These are phyloP conservation scores for Gadopsis bispinosus DNA, from an alignment of 2,797 vertebrate genomes.

Conservation along the genomic window DNA sequence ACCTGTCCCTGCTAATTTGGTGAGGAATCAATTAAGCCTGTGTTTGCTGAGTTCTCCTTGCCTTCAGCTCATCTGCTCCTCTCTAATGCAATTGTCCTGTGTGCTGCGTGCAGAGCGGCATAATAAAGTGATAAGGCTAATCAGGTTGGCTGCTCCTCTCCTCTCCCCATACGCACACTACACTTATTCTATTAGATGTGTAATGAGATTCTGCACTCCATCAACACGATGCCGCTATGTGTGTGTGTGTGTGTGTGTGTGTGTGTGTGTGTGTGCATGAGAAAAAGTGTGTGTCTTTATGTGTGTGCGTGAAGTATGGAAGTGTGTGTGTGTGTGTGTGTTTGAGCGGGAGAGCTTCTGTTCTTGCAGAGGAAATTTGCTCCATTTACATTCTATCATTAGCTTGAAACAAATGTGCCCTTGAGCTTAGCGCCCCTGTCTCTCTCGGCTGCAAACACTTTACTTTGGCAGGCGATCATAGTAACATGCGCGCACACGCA, in stretches of 20 bases:
- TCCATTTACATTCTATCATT: slow-evolving; percentile 97
- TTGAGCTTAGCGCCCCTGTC: slow-evolving; percentile 87
- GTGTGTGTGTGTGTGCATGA: slow-evolving; percentile 50
- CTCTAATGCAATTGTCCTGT: slow-evolving; percentile 98
- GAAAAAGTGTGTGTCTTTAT: slow-evolving; percentile 46
- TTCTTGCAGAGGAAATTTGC: slow-evolving; percentile 88
- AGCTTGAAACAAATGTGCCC: slow-evolving; percentile 95
- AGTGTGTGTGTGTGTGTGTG: slow-evolving; percentile 54
- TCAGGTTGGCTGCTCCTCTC: slow-evolving; percentile 90
- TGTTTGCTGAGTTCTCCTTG: slow-evolving; percentile 89
- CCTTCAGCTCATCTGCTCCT: slow-evolving; percentile 93
- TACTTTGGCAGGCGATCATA: slow-evolving; percentile 86
- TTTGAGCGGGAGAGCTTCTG: slow-evolving; percentile 76
- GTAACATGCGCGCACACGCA: slow-evolving; percentile 56
- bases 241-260: slow-evolving; percentile 46
- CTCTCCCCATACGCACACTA: slow-evolving; percentile 92
- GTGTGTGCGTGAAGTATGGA: slow-evolving; percentile 44
- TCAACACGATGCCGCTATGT: slow-evolving; percentile 84
- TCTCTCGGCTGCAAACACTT: slow-evolving; percentile 85
- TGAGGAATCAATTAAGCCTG: slow-evolving; percentile 88
- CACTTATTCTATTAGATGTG: slow-evolving; percentile 98
- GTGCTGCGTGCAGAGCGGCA: slow-evolving; percentile 93
- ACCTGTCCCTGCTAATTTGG: slow-evolving; percentile 89
- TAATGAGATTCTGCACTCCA: slow-evolving; percentile 97
- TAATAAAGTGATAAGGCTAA: slow-evolving; percentile 98